A percentile compares a stretch with the other conserved stretches of the same genome.
These are phyloP conservation scores for Psilopogon haemacephalus DNA, from an alignment of 2,113 vertebrate genomes.

Conservation along the genomic window DNA sequence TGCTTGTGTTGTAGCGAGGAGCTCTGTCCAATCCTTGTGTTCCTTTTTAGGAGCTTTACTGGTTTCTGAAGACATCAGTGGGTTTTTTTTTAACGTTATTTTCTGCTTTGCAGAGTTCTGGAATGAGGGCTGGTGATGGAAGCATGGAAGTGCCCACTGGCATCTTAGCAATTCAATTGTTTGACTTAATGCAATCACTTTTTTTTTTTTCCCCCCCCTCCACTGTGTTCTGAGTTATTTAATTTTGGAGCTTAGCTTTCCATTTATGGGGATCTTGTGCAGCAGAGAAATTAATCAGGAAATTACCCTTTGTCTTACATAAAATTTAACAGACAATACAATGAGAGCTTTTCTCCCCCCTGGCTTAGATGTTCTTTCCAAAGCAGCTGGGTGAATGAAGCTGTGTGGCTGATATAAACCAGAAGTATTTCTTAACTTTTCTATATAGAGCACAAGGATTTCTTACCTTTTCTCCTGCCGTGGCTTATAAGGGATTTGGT, in stretches of 20 bases:
- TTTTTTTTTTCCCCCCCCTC: background rate
- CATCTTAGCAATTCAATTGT: background rate
- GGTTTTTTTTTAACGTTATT: background rate
- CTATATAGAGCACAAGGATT: background rate
- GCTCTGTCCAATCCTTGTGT: rapidly evolving
- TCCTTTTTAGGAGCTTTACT: background rate
- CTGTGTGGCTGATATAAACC: background rate
- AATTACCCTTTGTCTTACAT: background rate
- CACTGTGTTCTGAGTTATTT: background rate
- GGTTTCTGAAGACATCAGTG: background rate
- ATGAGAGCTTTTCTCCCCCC: too few species aligned
- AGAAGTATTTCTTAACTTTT: background rate
- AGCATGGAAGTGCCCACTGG: too few species aligned
- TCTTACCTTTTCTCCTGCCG: background rate
- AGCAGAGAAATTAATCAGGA: background rate
- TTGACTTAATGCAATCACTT: background rate
- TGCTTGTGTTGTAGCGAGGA: background rate
- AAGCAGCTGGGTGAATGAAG: background rate
- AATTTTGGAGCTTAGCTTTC: background rate
- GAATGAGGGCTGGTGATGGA: background rate
- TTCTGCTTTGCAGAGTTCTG: background rate
- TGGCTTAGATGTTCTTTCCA: background rate
- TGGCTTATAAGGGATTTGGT: background rate
- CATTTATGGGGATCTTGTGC: background rate
- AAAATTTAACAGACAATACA: background rate